phyloP scores from a whole-genome alignment of 1,140 invertebrate species.

The Cecropterus lyciades region DNA sequence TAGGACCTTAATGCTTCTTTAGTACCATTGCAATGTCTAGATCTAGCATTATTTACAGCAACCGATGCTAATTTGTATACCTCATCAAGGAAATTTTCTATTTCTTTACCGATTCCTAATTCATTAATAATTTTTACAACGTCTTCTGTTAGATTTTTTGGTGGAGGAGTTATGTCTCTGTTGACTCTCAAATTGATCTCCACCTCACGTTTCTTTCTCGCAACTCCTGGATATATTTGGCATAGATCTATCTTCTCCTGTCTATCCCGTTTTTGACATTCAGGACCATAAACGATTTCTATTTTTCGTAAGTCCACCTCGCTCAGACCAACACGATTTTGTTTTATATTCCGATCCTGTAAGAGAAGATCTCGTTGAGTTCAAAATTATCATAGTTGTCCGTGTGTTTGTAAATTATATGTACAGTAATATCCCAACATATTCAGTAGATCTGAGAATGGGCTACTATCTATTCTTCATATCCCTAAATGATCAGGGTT shows the following conservation, averaged over 20 bases:
- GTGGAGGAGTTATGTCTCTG: constrained; percentile 61
- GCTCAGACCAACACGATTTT: constrained; percentile 56
- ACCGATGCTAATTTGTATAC: constrained; percentile 51
- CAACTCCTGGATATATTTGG: constrained; percentile 59
- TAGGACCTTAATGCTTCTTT: constrained; percentile 23
- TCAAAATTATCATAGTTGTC: no score
- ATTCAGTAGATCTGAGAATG: no score
- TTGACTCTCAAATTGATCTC: constrained; percentile 60
- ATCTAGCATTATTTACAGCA: constrained; percentile 54
- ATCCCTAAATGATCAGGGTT: no score
- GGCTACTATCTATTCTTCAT: no score
- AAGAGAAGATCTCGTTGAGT: constrained; percentile 27
- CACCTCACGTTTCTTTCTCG: constrained; percentile 51
- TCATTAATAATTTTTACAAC: constrained; percentile 39
- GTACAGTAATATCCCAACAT: no score
- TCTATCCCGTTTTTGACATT: constrained; percentile 64
- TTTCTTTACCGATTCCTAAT: constrained; percentile 52
- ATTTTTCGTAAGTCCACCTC: constrained; percentile 61
- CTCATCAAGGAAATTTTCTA: constrained; percentile 52
- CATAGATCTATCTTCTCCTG: constrained; percentile 68
- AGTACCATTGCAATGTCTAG: constrained; percentile 20
- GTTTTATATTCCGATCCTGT: constrained; percentile 53
- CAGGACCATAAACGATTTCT: constrained; percentile 64
- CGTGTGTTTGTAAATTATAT: no score
- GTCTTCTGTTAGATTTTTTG: constrained; percentile 35